A percentile compares a stretch with the other conserved stretches of the same genome.
phyloP scores from a whole-genome alignment of 2,113 vertebrate genomes.

The Climacteris rufus region DNA sequence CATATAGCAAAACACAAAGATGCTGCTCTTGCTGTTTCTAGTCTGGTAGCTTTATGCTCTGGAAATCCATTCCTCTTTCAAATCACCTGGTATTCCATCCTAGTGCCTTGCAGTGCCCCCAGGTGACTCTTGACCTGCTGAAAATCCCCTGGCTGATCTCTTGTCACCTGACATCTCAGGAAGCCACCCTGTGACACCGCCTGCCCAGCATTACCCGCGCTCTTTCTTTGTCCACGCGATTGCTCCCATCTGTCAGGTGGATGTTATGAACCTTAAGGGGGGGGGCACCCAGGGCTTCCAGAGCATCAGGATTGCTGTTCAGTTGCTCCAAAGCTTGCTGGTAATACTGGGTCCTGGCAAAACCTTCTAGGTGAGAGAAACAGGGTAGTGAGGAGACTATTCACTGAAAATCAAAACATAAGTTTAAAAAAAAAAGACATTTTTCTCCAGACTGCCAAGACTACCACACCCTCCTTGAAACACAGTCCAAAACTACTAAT shows the following conservation, averaged over 20 bases:
- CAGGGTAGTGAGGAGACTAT: neutral
- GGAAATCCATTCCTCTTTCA: neutral
- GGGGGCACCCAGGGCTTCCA: slow-evolving; percentile 76
- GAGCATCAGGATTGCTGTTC: slow-evolving; percentile 63
- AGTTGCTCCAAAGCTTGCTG: slow-evolving; percentile 76
- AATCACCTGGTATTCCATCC: neutral
- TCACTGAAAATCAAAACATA: neutral
- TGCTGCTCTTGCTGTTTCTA: neutral
- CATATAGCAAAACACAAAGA: neutral
- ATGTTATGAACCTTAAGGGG: slow-evolving; percentile 81
- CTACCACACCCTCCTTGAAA: neutral
- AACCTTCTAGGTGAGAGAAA: slow-evolving; percentile 61
- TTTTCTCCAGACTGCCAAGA: neutral
- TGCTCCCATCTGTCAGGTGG: slow-evolving; percentile 73
- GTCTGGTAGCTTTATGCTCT: neutral
- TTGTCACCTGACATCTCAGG: neutral
- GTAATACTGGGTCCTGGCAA: slow-evolving; percentile 76
- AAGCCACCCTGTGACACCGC: neutral
- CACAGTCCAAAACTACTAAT: neutral
- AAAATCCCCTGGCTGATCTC: neutral
- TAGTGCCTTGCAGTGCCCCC: neutral
- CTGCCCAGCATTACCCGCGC: slow-evolving; percentile 52
- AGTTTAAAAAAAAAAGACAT: neutral
- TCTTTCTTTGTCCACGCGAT: slow-evolving; percentile 62
- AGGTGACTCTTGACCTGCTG: neutral